Conservation (phyloP, 1,140 invertebrate species). For the Drosophila leontia region DNA sequence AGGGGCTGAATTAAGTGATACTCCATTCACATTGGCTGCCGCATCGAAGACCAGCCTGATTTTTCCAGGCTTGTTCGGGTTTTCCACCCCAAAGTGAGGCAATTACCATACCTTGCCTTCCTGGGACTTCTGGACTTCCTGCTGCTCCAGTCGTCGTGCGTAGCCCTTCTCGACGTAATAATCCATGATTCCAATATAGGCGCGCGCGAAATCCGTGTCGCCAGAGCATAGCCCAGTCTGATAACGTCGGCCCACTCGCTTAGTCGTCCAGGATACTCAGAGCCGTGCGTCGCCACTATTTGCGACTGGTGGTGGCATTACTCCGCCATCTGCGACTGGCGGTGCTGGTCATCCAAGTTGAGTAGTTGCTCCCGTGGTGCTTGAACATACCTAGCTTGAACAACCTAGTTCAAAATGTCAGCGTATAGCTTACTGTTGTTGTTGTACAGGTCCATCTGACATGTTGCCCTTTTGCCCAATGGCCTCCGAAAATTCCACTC, state of each 20-base stretch:
- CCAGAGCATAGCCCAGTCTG: neutral
- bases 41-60: neutral
- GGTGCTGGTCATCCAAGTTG: too few species aligned
- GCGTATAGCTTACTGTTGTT: too few species aligned
- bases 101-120: neutral
- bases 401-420: too few species aligned
- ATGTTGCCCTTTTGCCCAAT: too few species aligned
- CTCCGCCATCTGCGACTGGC: neutral
- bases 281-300: neutral
- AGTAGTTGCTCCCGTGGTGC: too few species aligned
- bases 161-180: neutral
- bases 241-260: too few species aligned
- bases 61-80: constrained; percentile 5
- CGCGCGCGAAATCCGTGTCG: neutral
- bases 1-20: neutral
- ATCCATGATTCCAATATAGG: neutral
- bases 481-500: too few species aligned
- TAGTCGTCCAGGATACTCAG: neutral
- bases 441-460: too few species aligned
- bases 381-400: too few species aligned
- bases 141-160: neutral
- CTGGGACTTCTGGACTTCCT: neutral
- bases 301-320: neutral
- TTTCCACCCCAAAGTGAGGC: constrained; percentile 2
- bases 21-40: neutral